phyloP scores from a whole-genome alignment of 2,888 invertebrate genomes.

The Acrocera orbiculus region DNA sequence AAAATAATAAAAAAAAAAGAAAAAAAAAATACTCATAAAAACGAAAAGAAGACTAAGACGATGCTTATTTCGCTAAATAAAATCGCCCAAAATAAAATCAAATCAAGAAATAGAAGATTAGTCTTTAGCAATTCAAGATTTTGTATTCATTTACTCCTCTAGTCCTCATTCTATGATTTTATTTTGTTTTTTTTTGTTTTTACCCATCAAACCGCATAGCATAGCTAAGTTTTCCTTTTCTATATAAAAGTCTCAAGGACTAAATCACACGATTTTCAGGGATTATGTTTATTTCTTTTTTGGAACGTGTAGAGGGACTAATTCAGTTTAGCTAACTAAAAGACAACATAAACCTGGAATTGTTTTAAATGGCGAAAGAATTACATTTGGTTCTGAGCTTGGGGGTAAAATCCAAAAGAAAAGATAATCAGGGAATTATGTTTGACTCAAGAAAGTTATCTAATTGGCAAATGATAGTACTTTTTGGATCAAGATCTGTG shows the following conservation, averaged over 20 bases:
- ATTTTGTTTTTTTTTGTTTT: too few relatives aligned
- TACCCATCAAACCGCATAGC: too few relatives aligned
- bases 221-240: conserved; percentile 2
- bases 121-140: conserved; percentile 5
- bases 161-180: background rate
- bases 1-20: too few relatives aligned
- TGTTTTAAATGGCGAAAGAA: conserved; percentile 11
- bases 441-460: conserved; percentile 8
- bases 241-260: conserved; percentile 7
- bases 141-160: conserved; percentile 5
- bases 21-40: too few relatives aligned
- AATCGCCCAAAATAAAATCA: conserved; percentile 13
- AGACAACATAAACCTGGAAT: conserved; percentile 11
- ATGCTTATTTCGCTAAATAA: conserved; percentile 14
- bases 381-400: conserved; percentile 3
- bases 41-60: conserved; percentile 12
- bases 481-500: too few relatives aligned
- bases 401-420: conserved; percentile 5
- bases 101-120: conserved; percentile 14
- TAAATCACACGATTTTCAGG: conserved; percentile 12
- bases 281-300: conserved; percentile 12
- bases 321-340: conserved; percentile 6
- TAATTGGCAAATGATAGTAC: conserved; percentile 11
- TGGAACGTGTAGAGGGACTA: conserved; percentile 9
- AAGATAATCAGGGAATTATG: conserved; percentile 10